Percentiles rank a stretch among this genome's conserved stretches.
Evolutionary conservation across 2,797 vertebrate species (phyloP).

Genomic region (Crypturellus tataupa): DNA sequence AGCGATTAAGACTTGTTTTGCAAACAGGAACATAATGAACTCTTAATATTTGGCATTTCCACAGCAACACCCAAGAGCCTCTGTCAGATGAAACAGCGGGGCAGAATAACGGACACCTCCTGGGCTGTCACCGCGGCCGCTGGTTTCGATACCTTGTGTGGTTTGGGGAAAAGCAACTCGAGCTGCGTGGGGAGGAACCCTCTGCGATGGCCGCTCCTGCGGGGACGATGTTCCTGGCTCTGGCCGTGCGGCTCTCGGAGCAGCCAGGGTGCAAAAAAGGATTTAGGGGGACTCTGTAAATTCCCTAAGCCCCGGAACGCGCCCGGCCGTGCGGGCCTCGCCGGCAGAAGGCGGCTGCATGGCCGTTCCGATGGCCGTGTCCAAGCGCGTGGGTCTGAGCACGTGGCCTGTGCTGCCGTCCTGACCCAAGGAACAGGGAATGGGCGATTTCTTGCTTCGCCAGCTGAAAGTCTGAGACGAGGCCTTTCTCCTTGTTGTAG

Average conservation of each 20-base stretch:
- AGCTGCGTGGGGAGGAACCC: background rate
- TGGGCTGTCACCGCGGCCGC: constrained; percentile 40
- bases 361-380: background rate
- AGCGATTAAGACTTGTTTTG: constrained; percentile 38
- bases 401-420: background rate
- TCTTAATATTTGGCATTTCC: constrained; percentile 62
- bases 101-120: constrained; percentile 40
- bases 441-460: background rate
- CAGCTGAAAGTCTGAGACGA: constrained; percentile 40
- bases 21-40: constrained; percentile 55
- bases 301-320: too few species aligned
- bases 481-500: constrained; percentile 52
- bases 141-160: constrained; percentile 4
- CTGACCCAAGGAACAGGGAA: fast-evolving
- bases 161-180: background rate
- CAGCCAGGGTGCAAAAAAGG: too few species aligned
- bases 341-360: background rate
- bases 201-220: too few species aligned
- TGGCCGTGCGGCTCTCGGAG: too few species aligned
- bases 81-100: constrained; percentile 43
- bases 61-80: constrained; percentile 33
- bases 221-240: too few species aligned
- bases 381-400: too few species aligned
- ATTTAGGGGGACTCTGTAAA: too few species aligned
- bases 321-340: too few species aligned